Base-by-base conservation (phyloP, 1,140 invertebrate species). In the Octopus sinensis region DNA sequence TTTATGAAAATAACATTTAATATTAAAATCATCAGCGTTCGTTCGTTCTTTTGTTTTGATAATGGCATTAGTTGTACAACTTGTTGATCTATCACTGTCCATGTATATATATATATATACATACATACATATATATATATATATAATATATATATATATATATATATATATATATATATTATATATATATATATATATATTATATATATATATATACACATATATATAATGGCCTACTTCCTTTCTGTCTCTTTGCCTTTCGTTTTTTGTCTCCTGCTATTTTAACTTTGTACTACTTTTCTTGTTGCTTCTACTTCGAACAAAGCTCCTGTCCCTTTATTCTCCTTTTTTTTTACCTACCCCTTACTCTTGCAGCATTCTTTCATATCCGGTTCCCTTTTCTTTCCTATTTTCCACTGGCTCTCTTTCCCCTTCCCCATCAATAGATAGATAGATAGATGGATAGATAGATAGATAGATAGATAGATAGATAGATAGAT, bases 71-170 rank as follows among this genome's bases (percentile, higher is more conserved):
- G 56, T 62, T 6, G 56, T 17, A 17, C 56, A 62, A 9, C 56
- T 62, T 9, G 7, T 17, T 17, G 56, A 6, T 62, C 17, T 6
- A 62, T 9, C 17, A 62, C 7, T 6, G 56, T 62, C 56, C 56
- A 62, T 9, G 17, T 62, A 62, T 6, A 17, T 6, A 9, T 62
- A 62, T 62, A 62, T 62, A 62, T 62, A 62, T 62, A 62, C 17
- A 62, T 62, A 62, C 17, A 62, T 62, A 62, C 17, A 62, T 62
- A 62, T 62, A 62, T 62, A 62, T 62, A 62, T 62, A 62, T 62
- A 62, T 62, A 62, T 62, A n/a, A 62, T 62, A 62, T 62, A 62
- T 62, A 62, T 62, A 62, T 62, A 62, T 62, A 62, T 62, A 62
- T 62, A 62, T 62, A 62, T 62, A 62, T 62, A 62, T 62, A 62